These are phyloP conservation scores for Onthophagus sagittarius DNA, from an alignment of 2,888 invertebrate genomes.

Conservation along the genomic window DNA sequence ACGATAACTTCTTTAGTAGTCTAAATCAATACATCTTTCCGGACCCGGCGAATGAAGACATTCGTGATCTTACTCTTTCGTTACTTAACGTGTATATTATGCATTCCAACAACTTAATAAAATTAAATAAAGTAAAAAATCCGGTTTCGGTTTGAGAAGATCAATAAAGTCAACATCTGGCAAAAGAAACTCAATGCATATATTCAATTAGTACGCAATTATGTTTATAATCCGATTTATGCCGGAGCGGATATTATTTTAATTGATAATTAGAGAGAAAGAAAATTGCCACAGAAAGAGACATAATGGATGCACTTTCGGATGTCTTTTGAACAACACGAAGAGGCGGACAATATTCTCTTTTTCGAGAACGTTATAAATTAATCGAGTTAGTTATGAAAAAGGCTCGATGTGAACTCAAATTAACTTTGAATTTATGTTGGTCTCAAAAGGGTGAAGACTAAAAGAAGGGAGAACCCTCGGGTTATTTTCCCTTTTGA, in stretches of 20 bases:
- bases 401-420: background rate
- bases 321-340: conserved; percentile 7
- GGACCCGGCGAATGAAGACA: background rate
- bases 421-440: conserved; percentile 9
- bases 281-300: conserved; percentile 3
- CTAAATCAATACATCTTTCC: background rate
- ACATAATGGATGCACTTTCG: conserved; percentile 4
- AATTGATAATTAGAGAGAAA: background rate
- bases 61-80: conserved; percentile 6
- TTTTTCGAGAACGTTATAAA: conserved; percentile 12
- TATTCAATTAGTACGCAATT: conserved; percentile 7
- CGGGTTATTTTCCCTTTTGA: background rate
- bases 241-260: conserved; percentile 5
- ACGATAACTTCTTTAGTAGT: background rate
- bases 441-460: background rate
- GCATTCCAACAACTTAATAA: background rate
- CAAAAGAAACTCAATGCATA: background rate
- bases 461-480: background rate
- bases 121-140: background rate
- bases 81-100: conserved; percentile 3
- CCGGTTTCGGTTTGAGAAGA: background rate
- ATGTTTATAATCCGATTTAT: background rate
- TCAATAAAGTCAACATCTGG: background rate
- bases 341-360: background rate
- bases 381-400: conserved; percentile 4